Base-by-base conservation (phyloP, 2,888 invertebrate genomes). In the Laothoe populi region DNA sequence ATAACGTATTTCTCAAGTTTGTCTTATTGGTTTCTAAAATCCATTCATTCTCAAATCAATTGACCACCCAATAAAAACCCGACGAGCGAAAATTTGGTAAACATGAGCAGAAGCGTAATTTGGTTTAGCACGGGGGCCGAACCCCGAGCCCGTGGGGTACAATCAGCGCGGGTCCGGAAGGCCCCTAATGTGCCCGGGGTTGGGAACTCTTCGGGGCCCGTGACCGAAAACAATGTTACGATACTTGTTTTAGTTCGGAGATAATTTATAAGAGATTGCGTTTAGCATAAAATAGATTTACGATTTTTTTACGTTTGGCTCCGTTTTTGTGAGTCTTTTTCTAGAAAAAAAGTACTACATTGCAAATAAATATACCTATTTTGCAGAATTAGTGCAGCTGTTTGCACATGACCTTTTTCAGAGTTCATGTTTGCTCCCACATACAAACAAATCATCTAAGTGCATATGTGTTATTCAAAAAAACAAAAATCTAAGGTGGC, bases 181-280 rank as follows among this genome's bases (percentile, higher is more conserved):
- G 67, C 64, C 73, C 64, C 62, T 70, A 74, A 77, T 74, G 65
- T 68, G 63, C 72, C 66, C 67, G 71, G 75, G 72, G 72, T 74
- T 71, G 71, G 70, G 70, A 74, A 75, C 78, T 78, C 73, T 72
- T 70, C 49, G 73, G 64, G 67, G 72, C 67, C 73, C 70, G 65
- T 69, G 73, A 71, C 75, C 74, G 74, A 78, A 75, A 82, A 82
- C 77, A 79, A 76, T 70, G 77, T 83, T 79, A 80, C 63, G 69
- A 24, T 60, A 69, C 62, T 57, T 66, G 64, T 68, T 64, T 42
- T 53, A 45, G 23, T 59, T 66, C 38, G 59, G 63, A 73, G 63
- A 3, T 19, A 73, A 75, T 46, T 57, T 19, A 61, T 4, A 57
- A 57, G 64, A 13, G 19, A 13, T 23, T 3, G 64, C 64, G 64